Conservation (phyloP, 2,888 invertebrate genomes). For the Latrodectus hesperus region DNA sequence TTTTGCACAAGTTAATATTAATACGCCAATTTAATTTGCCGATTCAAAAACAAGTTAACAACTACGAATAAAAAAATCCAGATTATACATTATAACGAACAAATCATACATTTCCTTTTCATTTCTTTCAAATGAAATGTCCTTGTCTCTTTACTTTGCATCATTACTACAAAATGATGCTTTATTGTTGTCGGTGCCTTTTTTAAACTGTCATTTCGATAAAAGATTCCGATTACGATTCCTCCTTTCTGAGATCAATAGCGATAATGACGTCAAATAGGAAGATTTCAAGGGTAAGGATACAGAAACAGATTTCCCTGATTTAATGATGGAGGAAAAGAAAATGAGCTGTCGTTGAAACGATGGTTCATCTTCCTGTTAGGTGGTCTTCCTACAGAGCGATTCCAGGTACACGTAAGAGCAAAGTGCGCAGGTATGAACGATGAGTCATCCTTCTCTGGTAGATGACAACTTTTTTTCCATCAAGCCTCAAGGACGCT, state of each 20-base stretch:
- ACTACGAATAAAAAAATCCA: not conserved
- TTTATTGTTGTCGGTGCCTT: not conserved
- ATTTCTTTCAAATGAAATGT: not conserved
- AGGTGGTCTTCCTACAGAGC: slow-evolving; percentile 51
- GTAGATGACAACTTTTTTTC: not conserved
- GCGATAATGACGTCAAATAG: slow-evolving; percentile 45
- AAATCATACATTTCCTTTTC: not conserved
- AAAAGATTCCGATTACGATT: not conserved
- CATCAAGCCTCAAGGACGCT: slow-evolving; percentile 64
- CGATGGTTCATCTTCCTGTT: slow-evolving; percentile 31
- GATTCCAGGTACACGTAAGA: slow-evolving; percentile 34
- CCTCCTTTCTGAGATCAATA: not conserved
- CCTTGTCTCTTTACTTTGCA: not conserved
- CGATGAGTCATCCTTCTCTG: slow-evolving; percentile 36
- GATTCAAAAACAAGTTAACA: too few species aligned
- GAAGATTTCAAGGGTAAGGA: slow-evolving; percentile 2
- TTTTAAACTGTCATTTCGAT: not conserved
- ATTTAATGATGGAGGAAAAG: too few species aligned
- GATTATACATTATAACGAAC: not conserved
- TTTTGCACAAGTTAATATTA: too few species aligned
- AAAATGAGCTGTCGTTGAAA: too few species aligned
- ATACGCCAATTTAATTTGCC: too few species aligned
- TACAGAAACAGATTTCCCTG: too few species aligned
- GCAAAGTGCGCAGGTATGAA: slow-evolving; percentile 47
- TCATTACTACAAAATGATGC: not conserved